These are phyloP conservation scores for Lates japonicus DNA, from an alignment of 2,797 vertebrate species.

Conservation along the genomic window DNA sequence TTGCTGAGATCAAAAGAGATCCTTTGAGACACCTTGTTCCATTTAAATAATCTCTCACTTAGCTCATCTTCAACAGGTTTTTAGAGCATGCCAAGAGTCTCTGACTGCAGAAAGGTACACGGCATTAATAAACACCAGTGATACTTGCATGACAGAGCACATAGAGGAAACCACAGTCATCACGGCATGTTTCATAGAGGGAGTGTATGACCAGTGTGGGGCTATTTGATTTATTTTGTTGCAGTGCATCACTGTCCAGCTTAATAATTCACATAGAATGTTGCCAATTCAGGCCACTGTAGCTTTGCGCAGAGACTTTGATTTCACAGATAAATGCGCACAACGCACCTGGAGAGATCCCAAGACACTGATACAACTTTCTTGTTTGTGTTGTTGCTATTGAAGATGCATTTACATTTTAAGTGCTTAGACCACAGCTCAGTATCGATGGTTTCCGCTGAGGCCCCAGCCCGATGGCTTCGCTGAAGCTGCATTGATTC, in stretches of 20 bases:
- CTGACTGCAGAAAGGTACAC: conserved; percentile 20
- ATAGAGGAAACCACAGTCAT: neutral
- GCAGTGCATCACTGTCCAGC: conserved; percentile 48
- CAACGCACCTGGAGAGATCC: conserved; percentile 44
- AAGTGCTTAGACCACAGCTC: conserved; percentile 66
- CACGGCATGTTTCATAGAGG: neutral
- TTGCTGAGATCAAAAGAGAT: conserved; percentile 78
- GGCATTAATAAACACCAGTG: neutral
- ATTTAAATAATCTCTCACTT: conserved; percentile 74
- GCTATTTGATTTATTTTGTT: conserved; percentile 30
- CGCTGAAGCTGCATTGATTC: conserved; percentile 70
- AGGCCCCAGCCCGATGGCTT: conserved; percentile 58
- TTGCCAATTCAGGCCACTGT: conserved; percentile 18
- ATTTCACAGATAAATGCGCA: conserved; percentile 48
- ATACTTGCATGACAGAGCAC: neutral
- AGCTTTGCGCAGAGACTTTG: conserved; percentile 35
- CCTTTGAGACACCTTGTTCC: conserved; percentile 75
- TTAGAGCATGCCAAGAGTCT: conserved; percentile 12
- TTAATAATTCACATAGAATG: neutral
- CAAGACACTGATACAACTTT: conserved; percentile 44
- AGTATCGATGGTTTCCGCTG: conserved; percentile 67
- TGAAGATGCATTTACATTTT: conserved; percentile 77
- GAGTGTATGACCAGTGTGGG: neutral
- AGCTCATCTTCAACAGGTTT: conserved; percentile 60
- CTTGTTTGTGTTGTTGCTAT: conserved; percentile 46